Evolutionary conservation across 2,797 vertebrate genomes (phyloP), one percentile per base, ranked within the genome.

Genomic region (Sebastes aleutianus): DNA sequence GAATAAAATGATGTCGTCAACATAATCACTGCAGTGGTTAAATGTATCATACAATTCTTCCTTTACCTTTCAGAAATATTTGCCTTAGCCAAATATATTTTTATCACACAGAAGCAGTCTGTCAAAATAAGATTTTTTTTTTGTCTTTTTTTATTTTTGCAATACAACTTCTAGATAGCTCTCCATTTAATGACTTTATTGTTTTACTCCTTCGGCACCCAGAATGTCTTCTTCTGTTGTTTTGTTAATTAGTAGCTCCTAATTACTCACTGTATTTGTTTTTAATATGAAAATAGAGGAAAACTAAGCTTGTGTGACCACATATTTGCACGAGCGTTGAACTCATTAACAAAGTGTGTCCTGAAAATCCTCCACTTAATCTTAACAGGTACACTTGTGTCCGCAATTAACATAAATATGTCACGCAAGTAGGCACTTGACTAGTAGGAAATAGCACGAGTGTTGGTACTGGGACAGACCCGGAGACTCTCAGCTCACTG

Each of bases 401-500:
- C 12, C 6, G 12, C 31, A 66, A 76, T 76, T 78, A 75, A 61
- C 4, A 16, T 27, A 7, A 62, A 76, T 66, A 66, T 1, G 9
- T 70, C 54, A 54, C 14, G 29, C 31, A 69, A 76, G 56, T 26
- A 36, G 63, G 18, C 50, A 71, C 74, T 88, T 71, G 64, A 78
- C 32, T 62, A 50, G 31, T 57, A 53, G 32, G 54, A 85, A 88
- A 82, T 70, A 31, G 59, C 67, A 53, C 34, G 72, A 79, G 20
- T 79, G 70, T 36, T 32, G 43, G 24, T 34, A 79, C 2, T 31
- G 43, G 70, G 63, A 62, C 71, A 72, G 69, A 84, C 62, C 31
- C 32, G 2, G 18, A 77, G 85, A 84, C 76, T 86, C 82, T 84
- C 1, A 62, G 8, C 79, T 80, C 76, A 70, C 70, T 83, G 75